These are phyloP conservation scores for Zosterops lateralis DNA, from an alignment of 2,113 vertebrate genomes.

Conservation along the genomic window DNA sequence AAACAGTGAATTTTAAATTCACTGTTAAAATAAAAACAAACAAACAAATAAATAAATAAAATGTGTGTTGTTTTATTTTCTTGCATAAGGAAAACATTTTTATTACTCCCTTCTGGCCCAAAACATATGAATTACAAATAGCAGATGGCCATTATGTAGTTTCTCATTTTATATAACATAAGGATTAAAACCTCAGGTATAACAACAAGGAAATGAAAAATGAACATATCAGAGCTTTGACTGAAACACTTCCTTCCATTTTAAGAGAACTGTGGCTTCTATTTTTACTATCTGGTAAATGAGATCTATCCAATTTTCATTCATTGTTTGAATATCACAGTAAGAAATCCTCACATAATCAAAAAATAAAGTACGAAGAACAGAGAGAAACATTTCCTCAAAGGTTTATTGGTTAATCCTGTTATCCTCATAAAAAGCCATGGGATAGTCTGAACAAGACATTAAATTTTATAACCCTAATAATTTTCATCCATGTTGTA, in stretches of 20 bases:
- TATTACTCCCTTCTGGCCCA: background rate
- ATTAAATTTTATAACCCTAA: background rate
- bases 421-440: background rate
- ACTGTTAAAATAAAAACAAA: too few relatives aligned
- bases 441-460: background rate
- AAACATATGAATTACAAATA: conserved; percentile 10
- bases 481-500: background rate
- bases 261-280: background rate
- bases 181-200: background rate
- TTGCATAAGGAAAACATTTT: background rate
- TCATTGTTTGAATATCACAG: background rate
- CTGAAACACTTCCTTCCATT: background rate
- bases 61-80: background rate
- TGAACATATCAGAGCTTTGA: background rate
- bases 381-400: background rate
- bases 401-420: background rate
- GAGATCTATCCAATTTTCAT: background rate
- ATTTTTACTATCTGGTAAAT: background rate
- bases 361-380: background rate
- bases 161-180: background rate
- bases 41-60: background rate
- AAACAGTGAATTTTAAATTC: background rate
- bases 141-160: background rate
- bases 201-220: background rate
- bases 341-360: background rate